Evolutionary conservation across 2,113 vertebrate species (phyloP), one percentile per base, ranked within the genome.

Genomic region (Anser brachyrhynchus): DNA sequence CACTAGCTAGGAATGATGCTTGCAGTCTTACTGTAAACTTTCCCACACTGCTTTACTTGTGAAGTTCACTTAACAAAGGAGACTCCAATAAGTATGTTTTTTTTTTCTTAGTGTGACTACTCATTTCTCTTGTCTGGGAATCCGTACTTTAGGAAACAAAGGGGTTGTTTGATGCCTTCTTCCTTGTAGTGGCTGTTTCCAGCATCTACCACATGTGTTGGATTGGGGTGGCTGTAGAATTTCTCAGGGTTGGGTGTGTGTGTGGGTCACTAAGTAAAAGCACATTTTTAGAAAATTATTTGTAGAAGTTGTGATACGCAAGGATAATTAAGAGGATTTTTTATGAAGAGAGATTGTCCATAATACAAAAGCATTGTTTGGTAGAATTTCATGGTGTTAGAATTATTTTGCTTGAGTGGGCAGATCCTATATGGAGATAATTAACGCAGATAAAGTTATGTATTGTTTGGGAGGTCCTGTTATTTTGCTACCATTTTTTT

Each of bases 41-140:
- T 97, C 95, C 92, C 96, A 97, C 88, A 84, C 74, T 87, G 73
- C 72, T 83, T 79, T 64, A 62, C 39, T 93, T 92, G 86, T 92
- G 80, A 90, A 81, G 58, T 72, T 91, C n/a, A 16, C 66, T 81
- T 81, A 35, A 58, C 49, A 81, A 57, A 79, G 76, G 52, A 85
- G 44, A 55, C 92, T 65, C 28, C 82, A 83, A 65, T 41, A 87
- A 87, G 55, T 74, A 61, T 67, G 37, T 37, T 37, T 72, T 83
- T 52, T 83, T 52, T 87, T 55, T 83, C 7, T 61, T 71, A 66
- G 37, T 54, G 43, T 87, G 73, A 39, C 57, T 69, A n/a, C 43
- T 89, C 49, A 55, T 89, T 92, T 93, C 43, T 85, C 74, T 41
- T 77, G 49, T 49, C 81, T 95, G 64, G 79, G 79, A 93, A 83